phyloP scores from a whole-genome alignment of 2,888 invertebrate species.

The Ornithoptera alexandrae region DNA sequence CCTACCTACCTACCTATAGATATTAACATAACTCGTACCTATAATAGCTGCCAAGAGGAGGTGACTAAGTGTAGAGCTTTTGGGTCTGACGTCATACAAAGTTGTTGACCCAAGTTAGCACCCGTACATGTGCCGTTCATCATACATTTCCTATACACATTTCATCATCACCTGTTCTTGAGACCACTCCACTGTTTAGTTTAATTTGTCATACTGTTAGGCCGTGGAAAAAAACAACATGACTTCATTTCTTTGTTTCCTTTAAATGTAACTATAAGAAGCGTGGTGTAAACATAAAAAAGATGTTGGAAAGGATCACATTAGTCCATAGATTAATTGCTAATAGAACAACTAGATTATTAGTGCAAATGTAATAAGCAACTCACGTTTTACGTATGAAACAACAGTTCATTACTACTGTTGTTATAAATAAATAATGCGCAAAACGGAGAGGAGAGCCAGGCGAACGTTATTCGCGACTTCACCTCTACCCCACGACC shows the following conservation, averaged over 20 bases:
- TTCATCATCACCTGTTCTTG: slow-evolving; percentile 20
- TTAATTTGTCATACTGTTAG: slow-evolving; percentile 28
- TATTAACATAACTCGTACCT: slow-evolving; percentile 30
- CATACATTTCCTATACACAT: slow-evolving; percentile 23
- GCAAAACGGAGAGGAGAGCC: slow-evolving; percentile 52
- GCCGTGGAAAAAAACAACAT: slow-evolving; percentile 30
- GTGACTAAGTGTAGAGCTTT: slow-evolving; percentile 42
- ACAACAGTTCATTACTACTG: slow-evolving; percentile 2
- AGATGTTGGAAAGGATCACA: not conserved
- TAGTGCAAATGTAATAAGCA: slow-evolving; percentile 6
- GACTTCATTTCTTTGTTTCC: slow-evolving; percentile 31
- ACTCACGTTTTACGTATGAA: slow-evolving; percentile 13
- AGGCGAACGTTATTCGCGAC: slow-evolving; percentile 55
- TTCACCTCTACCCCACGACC: slow-evolving; percentile 62
- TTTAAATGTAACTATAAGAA: slow-evolving; percentile 18
- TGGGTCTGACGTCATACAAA: slow-evolving; percentile 51
- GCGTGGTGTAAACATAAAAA: slow-evolving; percentile 9
- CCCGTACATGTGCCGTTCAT: slow-evolving; percentile 33
- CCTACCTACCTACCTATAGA: slow-evolving; percentile 23
- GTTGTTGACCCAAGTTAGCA: slow-evolving; percentile 52
- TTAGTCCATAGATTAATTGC: not conserved
- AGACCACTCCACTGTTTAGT: slow-evolving; percentile 15
- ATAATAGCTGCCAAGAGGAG: slow-evolving; percentile 34
- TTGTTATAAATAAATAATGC: slow-evolving; percentile 37
- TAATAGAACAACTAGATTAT: not conserved